Evolutionary conservation across 2,113 vertebrate genomes (phyloP).

Genomic region (Dipodomys ordii): DNA sequence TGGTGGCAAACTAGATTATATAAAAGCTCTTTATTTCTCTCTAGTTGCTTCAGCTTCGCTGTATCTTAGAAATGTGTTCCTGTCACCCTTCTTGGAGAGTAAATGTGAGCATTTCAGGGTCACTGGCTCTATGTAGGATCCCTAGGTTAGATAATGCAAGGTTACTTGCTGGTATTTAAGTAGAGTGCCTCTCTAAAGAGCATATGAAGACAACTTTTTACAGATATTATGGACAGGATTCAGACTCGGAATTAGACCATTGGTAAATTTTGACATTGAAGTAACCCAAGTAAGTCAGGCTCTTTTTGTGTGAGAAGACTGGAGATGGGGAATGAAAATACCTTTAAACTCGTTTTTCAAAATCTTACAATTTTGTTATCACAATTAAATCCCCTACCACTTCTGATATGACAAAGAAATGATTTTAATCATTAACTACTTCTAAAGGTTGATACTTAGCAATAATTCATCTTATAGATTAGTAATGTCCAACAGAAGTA

Average conservation of each 20-base stretch:
- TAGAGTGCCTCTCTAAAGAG: neutral
- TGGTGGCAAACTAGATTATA: neutral
- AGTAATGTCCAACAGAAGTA: neutral
- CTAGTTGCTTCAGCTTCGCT: neutral
- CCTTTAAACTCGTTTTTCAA: neutral
- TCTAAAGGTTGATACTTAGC: neutral
- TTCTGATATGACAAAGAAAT: neutral
- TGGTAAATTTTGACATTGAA: constrained; percentile 23
- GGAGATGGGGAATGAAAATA: neutral
- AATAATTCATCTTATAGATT: neutral
- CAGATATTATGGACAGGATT: neutral
- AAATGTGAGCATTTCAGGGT: neutral
- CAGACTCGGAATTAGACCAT: neutral
- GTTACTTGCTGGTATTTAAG: neutral
- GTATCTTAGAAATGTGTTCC: neutral
- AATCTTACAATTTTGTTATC: neutral
- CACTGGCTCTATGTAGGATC: neutral
- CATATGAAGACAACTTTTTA: neutral
- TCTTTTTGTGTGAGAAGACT: neutral
- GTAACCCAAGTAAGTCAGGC: neutral
- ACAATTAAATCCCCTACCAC: constrained; percentile 28
- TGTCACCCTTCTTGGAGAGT: neutral
- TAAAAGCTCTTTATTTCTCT: neutral
- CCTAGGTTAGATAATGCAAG: neutral
- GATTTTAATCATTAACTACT: neutral